These are phyloP conservation scores for Diarsia brunnea DNA, from an alignment of 2,888 invertebrate species.

Conservation along the genomic window DNA sequence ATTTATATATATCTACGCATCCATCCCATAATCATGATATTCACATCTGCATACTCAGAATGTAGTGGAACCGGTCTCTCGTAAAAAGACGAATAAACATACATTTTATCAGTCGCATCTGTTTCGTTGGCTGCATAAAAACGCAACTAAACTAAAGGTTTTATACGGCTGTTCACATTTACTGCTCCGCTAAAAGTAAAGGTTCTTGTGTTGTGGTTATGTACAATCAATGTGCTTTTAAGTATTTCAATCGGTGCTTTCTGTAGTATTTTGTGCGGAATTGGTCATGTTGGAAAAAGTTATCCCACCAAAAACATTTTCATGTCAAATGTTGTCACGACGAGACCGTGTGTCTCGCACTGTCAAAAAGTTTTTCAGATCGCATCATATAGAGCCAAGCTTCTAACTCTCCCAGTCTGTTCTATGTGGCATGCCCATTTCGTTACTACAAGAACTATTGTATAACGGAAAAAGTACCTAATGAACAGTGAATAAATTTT, in stretches of 20 bases:
- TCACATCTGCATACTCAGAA: constrained; percentile 47
- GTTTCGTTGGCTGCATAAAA: constrained; percentile 38
- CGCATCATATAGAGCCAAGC: no score
- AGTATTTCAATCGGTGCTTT: neutral
- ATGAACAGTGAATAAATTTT: no score
- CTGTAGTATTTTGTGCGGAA: neutral
- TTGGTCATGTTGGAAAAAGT: neutral
- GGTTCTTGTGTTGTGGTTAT: neutral
- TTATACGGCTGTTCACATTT: constrained; percentile 45
- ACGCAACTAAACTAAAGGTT: constrained; percentile 45
- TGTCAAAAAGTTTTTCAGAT: no score
- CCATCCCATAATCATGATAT: constrained; percentile 37
- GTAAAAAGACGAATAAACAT: constrained; percentile 40
- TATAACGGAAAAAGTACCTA: no score
- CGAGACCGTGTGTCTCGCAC: no score
- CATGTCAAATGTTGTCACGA: no score
- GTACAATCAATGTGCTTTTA: neutral
- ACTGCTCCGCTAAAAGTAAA: constrained; percentile 22
- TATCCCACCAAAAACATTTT: no score
- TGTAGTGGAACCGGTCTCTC: constrained; percentile 40
- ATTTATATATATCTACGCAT: no score
- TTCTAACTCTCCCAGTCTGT: no score
- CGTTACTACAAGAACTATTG: no score
- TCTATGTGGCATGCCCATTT: no score
- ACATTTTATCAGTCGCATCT: constrained; percentile 56